Conservation (phyloP, 2,113 vertebrate species). For the Campylomormyrus tamandua region DNA sequence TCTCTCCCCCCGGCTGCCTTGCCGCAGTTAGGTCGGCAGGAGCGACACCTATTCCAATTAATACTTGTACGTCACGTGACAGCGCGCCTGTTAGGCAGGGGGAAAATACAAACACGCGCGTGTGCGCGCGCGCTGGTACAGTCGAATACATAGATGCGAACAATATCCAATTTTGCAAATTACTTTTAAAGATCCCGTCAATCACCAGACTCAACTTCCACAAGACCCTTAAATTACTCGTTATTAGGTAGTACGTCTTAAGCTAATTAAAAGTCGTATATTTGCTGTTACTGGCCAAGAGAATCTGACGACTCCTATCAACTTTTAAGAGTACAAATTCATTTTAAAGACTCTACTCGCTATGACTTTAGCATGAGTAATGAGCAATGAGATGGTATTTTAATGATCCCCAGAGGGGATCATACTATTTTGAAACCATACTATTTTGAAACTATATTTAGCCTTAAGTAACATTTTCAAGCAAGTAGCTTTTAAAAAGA, state of each 20-base stretch:
- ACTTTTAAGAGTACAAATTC: background rate
- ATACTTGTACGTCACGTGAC: constrained; percentile 22
- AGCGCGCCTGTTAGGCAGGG: background rate
- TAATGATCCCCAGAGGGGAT: background rate
- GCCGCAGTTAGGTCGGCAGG: constrained; percentile 15
- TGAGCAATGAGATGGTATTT: background rate
- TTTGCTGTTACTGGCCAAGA: background rate
- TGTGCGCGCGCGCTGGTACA: background rate
- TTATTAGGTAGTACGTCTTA: background rate
- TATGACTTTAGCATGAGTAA: background rate
- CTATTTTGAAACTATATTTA: background rate
- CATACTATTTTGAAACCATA: background rate
- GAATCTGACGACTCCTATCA: background rate
- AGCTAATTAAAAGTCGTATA: background rate
- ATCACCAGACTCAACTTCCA: background rate
- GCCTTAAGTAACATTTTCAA: background rate
- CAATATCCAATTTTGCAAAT: background rate
- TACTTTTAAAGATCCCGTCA: background rate
- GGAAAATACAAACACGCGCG: background rate
- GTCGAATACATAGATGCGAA: too few species aligned
- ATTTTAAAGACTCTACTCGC: background rate
- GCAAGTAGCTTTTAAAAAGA: background rate
- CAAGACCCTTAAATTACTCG: background rate
- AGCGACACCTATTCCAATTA: constrained; percentile 4
- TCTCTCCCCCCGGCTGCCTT: constrained; percentile 18